Base-by-base conservation (phyloP, 2,797 vertebrate species). In the Capromys pilorides region DNA sequence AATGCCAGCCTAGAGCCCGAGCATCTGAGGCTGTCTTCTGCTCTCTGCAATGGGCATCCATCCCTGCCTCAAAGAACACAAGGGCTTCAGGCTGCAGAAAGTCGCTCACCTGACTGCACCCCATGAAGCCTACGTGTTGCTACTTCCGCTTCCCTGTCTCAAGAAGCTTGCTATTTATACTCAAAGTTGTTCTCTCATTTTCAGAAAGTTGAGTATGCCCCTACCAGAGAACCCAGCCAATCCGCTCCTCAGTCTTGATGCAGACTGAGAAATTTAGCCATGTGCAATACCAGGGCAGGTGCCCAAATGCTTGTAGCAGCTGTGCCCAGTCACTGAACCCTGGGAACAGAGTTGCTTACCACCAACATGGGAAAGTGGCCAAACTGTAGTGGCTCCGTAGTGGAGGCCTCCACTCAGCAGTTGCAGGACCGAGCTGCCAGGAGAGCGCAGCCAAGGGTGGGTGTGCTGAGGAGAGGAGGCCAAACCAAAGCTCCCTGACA, bases 371-470 rank as follows among this genome's bases (percentile, higher is more conserved):
- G 54, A 89, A 75, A 28, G 31, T 13, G 61, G 31, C 51, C 31
- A 39, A 24, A 51, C 49, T 14, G 3, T 6, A 5, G 31, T 24
- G 16, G 9, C 4, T 57, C 18, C 1, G 0, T 6, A 1, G 1
- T 22, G 24, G 13, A 9, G 36, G 41, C 13, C 3, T 66, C 2
- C 19, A 36, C 69, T 3, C 49, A 62, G 24, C 33, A 8, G 14
- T 28, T 16, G 18, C 8, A 33, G 62, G 10, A 1, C 54, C 6
- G 28, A 14, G 22, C 16, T 22, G 3, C 21, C 21, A 13, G 5
- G 4, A 2, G 5, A 18, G 9, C 0, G 10, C 28, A 57, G 31
- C 28, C n/a, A 41, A 9, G 24, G 1, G 10, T 0, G 0, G 10
- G 4, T 4, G 2, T 3, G 64, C 13, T 39, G 1, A 16, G 10